Evolutionary conservation across 2,113 vertebrate genomes (phyloP), one percentile per base, ranked within the genome.

Genomic region (Caretta caretta): DNA sequence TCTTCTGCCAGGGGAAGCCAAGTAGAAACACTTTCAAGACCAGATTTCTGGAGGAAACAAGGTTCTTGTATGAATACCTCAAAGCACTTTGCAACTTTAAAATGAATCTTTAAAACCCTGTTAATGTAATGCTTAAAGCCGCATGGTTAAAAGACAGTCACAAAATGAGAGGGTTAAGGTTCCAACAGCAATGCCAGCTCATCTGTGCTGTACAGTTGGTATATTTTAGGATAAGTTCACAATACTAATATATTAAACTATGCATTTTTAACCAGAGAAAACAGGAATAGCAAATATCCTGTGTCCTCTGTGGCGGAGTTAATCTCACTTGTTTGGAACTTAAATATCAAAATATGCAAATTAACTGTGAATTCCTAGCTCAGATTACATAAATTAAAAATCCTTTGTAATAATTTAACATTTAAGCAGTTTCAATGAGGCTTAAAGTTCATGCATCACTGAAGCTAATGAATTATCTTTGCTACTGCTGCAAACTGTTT

Each of bases 1-100:
- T 99, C 99, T 83, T 99, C 99, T 88, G 99, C 98, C 93, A 99
- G 97, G 3, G 99, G 98, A 69, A 99, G 98, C 99, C 99, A 99
- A 4, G 98, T 93, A 0, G 98, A 98, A 20, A 99, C 98, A 35
- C 98, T 97, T 49, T 99, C 99, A 57, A 99, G 98, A 19, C 99
- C 99, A 53, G 98, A 98, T 86, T 99, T 99, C 99, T 99, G 94
- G 51, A 98, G 20, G n/a, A 50, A 17, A 76, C 42, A 4, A 51
- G 25, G 1, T 50, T 88, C 10, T 54, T 42, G 12, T 31, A 31
- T 62, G 29, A 49, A 85, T 51, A 46, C 6, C 56, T 46, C 22
- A 13, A 17, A 83, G 54, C 25, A 62, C 10, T 92, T 62, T 0
- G 10, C n/a, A 12, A 16, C 6, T 72, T 54, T 80, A 38, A 76